Percentiles rank a stretch among this genome's conserved stretches.
These are phyloP conservation scores for Sarcophaga carnaria DNA, from an alignment of 2,888 invertebrate genomes.

Conservation along the genomic window DNA sequence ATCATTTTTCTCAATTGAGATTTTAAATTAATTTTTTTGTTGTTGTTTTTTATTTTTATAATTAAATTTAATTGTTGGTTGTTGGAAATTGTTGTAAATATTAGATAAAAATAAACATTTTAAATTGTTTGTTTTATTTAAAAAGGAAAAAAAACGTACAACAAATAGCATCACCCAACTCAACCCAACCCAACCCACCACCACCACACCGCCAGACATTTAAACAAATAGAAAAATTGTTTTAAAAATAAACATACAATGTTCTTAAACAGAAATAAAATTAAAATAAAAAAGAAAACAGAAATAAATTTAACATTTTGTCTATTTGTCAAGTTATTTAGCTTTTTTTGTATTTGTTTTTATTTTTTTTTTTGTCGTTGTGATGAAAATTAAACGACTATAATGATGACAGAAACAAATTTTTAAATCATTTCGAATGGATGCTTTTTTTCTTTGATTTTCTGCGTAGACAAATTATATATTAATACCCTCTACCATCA, in stretches of 20 bases:
- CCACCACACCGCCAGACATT: conserved; percentile 29
- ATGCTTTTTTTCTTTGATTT: too few relatives aligned
- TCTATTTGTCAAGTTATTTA: conserved; percentile 38
- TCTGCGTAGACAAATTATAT: too few relatives aligned
- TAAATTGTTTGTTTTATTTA: neutral
- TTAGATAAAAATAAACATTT: conserved; percentile 38
- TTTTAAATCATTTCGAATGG: neutral
- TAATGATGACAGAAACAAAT: neutral
- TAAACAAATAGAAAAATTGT: conserved; percentile 9
- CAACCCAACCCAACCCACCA: conserved; percentile 13
- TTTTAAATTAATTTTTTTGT: neutral
- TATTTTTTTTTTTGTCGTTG: too few relatives aligned
- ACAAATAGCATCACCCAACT: conserved; percentile 5
- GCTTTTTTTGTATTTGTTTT: neutral
- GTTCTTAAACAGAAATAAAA: neutral
- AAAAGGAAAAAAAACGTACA: neutral
- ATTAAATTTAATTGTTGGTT: conserved; percentile 16
- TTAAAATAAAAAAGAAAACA: neutral
- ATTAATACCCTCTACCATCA: too few relatives aligned
- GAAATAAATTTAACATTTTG: conserved; percentile 18
- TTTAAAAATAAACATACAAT: neutral
- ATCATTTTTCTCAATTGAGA: conserved; percentile 1
- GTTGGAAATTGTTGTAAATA: conserved; percentile 44
- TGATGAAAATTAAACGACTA: neutral
- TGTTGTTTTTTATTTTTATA: neutral